Evolutionary conservation across 2,797 vertebrate genomes (phyloP), one percentile per base, ranked within the genome.

Genomic region (Decapterus maruadsi): DNA sequence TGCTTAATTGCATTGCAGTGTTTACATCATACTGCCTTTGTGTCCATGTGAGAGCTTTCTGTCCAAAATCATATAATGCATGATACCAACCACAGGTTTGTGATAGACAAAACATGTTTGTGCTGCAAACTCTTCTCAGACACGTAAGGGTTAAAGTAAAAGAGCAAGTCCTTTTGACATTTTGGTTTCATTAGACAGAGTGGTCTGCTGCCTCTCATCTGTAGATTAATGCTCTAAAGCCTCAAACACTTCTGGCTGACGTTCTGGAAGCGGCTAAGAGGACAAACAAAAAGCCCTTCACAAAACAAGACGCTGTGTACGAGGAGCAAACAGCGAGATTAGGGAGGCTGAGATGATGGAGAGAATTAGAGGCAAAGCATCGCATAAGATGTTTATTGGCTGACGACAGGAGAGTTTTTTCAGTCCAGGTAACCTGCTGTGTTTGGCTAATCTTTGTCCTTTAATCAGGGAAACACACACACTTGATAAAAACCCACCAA

Each of bases 151-250:
- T 51, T 51, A 22, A 72, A 10, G 12, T 19, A 16, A 48, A 40
- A 16, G 3, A 40, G 11, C 2, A 2, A 8, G 26, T 45, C 54
- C 20, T 43, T 16, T 31, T 26, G 38, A 62, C 36, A n/a, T 57
- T 19, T 19, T 29, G 62, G 69, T 64, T 45, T 79, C 56, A 51
- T 84, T 40, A 50, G 3, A n/a, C 51, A 4, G 59, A 83, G 72
- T 65, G 29, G 16, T 19, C 11, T 8, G 0, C 58, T 19, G 50
- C 20, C 36, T 74, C 57, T 80, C 55, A 77, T 74, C 74, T 57
- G 40, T 0, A 80, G 53, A 85, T 79, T 69, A 72, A 80, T 63
- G 53, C 19, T 34, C 43, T 8, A 1, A 72, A 56, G 17, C 38
- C 4, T 57, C 69, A n/a, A 17, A 81, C 43, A 48, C 48, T 20